phyloP scores from a whole-genome alignment of 2,888 invertebrate genomes.

The Taphrorychus bicolor region DNA sequence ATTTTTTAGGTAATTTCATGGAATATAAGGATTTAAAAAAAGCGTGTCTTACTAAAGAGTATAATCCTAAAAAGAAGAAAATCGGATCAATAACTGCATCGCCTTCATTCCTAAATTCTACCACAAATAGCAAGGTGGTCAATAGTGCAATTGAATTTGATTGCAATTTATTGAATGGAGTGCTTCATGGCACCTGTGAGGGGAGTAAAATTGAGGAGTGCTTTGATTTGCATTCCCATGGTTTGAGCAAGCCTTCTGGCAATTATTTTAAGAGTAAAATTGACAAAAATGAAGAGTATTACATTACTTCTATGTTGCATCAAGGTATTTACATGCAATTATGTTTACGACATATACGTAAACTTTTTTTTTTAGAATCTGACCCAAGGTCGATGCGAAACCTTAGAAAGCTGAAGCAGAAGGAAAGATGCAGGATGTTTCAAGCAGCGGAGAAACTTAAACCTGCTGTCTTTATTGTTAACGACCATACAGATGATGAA shows the following conservation, averaged over 20 bases:
- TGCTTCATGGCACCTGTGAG: constrained; percentile 21
- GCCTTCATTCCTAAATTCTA: constrained; percentile 32
- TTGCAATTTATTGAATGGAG: constrained; percentile 35
- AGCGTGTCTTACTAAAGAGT: constrained; percentile 40
- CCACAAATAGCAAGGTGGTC: constrained; percentile 5
- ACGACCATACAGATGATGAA: background rate
- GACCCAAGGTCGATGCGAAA: constrained; percentile 61
- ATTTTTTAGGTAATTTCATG: constrained; percentile 36
- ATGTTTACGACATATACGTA: constrained; percentile 4
- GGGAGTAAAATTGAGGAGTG: constrained; percentile 6
- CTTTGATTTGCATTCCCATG: background rate
- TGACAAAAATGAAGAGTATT: constrained; percentile 21
- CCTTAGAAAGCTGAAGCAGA: constrained; percentile 52
- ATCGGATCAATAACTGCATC: constrained; percentile 26
- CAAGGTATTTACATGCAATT: constrained; percentile 13
- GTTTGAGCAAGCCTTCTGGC: constrained; percentile 2
- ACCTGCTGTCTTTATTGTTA: constrained; percentile 53
- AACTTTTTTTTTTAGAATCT: constrained; percentile 25
- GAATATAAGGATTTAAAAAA: constrained; percentile 44
- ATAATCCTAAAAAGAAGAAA: constrained; percentile 25
- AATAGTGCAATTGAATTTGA: constrained; percentile 10
- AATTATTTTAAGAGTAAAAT: no score
- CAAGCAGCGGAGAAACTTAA: constrained; percentile 58
- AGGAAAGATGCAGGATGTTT: constrained; percentile 50
- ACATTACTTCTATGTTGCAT: constrained; percentile 20